Conservation (phyloP, 2,888 invertebrate genomes). For the Escarpia spicata region DNA sequence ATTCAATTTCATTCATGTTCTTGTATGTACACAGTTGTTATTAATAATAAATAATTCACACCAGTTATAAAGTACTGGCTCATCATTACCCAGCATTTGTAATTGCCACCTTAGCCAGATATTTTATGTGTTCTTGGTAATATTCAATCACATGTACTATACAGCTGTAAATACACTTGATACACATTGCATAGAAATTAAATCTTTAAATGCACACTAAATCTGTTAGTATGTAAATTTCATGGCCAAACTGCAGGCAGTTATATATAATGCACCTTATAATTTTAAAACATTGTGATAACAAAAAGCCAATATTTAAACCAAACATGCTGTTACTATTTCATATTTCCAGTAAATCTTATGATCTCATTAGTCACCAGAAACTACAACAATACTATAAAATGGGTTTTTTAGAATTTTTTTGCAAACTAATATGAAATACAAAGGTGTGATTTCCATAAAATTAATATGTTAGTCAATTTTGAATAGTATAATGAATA, state of each 20-base stretch:
- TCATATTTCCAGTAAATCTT: neutral
- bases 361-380: neutral
- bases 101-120: neutral
- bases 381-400: neutral
- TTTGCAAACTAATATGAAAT: neutral
- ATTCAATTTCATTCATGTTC: neutral
- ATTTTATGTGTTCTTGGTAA: neutral
- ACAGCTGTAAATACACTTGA: neutral
- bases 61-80: neutral
- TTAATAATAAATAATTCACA: neutral
- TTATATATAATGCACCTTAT: neutral
- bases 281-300: no score
- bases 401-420: neutral
- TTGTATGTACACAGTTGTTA: neutral
- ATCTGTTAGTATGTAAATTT: neutral
- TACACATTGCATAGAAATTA: neutral
- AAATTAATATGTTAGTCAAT: neutral
- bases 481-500: neutral
- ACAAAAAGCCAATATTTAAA: neutral
- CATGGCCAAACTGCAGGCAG: neutral
- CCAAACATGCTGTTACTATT: neutral
- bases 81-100: neutral
- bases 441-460: neutral
- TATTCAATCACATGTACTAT: neutral
- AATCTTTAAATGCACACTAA: neutral